These are phyloP conservation scores for Lasioglossum villosulum DNA, from an alignment of 2,888 invertebrate genomes.

Conservation along the genomic window DNA sequence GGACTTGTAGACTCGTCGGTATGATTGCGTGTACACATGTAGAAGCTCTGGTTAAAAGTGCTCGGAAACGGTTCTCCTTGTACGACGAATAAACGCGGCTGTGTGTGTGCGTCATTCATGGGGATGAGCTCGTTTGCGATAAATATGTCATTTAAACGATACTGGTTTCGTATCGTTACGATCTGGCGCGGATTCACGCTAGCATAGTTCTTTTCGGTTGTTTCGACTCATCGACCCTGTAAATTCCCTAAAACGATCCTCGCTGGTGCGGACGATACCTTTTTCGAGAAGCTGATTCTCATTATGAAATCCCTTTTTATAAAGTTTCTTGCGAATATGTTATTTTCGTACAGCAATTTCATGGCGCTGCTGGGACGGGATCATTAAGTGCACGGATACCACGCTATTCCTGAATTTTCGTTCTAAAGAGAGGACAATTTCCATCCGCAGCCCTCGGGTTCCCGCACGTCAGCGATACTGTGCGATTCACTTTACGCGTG, in stretches of 20 bases:
- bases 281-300: background rate
- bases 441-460: background rate
- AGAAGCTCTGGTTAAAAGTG: conserved; percentile 53
- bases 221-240: background rate
- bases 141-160: conserved; percentile 52
- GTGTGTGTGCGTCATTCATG: conserved; percentile 54
- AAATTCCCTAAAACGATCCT: conserved; percentile 14
- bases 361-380: conserved; percentile 10
- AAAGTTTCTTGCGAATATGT: background rate
- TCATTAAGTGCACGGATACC: background rate
- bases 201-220: background rate
- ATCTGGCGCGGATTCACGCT: conserved; percentile 38
- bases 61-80: conserved; percentile 50
- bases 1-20: conserved; percentile 73
- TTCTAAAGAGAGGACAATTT: background rate
- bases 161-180: conserved; percentile 26
- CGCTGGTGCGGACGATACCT: conserved; percentile 8
- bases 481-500: conserved; percentile 33
- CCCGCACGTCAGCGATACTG: background rate
- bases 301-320: background rate
- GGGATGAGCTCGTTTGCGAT: conserved; percentile 52
- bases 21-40: conserved; percentile 62
- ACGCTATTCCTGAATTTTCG: conserved; percentile 13
- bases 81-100: conserved; percentile 28
- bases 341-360: background rate